Evolutionary conservation across 2,797 vertebrate species (phyloP), one percentile per base, ranked within the genome.

Genomic region (Sparidentex hasta): DNA sequence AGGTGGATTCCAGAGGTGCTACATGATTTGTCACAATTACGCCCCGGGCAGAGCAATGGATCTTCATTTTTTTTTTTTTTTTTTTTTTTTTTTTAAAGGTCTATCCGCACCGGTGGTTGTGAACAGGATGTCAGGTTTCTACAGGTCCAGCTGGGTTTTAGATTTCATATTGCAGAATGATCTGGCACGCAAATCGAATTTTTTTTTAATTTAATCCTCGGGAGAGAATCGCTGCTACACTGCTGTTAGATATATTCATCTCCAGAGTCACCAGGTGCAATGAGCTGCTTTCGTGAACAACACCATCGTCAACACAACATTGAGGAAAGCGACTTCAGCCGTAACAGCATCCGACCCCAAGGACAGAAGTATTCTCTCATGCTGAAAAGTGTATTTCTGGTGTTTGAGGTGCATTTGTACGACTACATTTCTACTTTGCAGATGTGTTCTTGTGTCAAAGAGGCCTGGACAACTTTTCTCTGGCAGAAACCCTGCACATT

Each of bases 21-120:
- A 5, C 57, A 44, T 48, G 11, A 73, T 65, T 41, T 20, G 43
- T 72, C 51, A 47, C 58, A 65, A 58, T 73, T 65, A 67, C 51
- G 29, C 17, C 0, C 0, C 29, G 57, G 59, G n/a, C 68, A 27
- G 46, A 27, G 41, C n/a, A 50, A 44, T 76, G 59, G 18, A 80
- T 81, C 81, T 78, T 83, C 58, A 41, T 85, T 64, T 58, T 33
- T 5, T 33, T 64, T 58, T 3, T 85, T 64, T 58, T 33, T 5
- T 33, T 64, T 58, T 3, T 27, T 27, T 27, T 27, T 3, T 56
- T 66, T 71, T n/a, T 8, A 33, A 67, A 74, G 71, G 43, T 68
- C 67, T 74, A 38, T 44, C 58, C 61, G 65, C 3, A 8, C 55
- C 23, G 41, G 76, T 75, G 27, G 87, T 86, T 86, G 78, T 83